These are phyloP conservation scores for Lutjanus campechanus DNA, from an alignment of 2,797 vertebrate genomes.

Conservation along the genomic window DNA sequence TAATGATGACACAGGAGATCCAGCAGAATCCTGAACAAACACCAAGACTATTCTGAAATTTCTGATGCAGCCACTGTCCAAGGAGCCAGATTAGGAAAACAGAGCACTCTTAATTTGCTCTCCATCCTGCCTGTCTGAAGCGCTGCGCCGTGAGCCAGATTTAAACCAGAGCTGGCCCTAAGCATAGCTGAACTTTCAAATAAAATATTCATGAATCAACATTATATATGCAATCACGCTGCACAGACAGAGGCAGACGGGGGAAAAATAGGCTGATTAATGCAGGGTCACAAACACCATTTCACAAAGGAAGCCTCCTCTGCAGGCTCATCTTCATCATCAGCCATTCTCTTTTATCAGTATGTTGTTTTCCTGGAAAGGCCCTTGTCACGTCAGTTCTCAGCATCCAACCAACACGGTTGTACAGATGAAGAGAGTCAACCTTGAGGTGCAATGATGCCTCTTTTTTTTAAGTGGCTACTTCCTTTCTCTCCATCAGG, in stretches of 20 bases:
- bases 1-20: conserved; percentile 42
- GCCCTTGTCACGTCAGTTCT: conserved; percentile 41
- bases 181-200: conserved; percentile 40
- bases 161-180: conserved; percentile 35
- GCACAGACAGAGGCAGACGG: conserved; percentile 28
- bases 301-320: conserved; percentile 54
- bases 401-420: conserved; percentile 25
- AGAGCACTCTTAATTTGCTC: conserved; percentile 27
- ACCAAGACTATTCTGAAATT: conserved; percentile 23
- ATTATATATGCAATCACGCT: conserved; percentile 53
- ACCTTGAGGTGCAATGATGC: conserved; percentile 20
- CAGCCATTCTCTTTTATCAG: conserved; percentile 56
- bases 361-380: conserved; percentile 51
- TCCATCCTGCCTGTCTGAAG: conserved; percentile 10
- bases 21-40: conserved; percentile 26
- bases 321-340: conserved; percentile 49
- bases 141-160: conserved; percentile 10
- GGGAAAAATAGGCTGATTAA: conserved; percentile 57
- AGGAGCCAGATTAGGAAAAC: conserved; percentile 46
- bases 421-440: conserved; percentile 32
- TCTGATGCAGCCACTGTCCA: conserved; percentile 40
- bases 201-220: conserved; percentile 67
- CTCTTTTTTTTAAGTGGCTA: neutral
- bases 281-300: conserved; percentile 62
- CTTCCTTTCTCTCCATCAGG: conserved; percentile 6